phyloP scores from a whole-genome alignment of 2,797 vertebrate genomes.

The Amphiprion clarkii region DNA sequence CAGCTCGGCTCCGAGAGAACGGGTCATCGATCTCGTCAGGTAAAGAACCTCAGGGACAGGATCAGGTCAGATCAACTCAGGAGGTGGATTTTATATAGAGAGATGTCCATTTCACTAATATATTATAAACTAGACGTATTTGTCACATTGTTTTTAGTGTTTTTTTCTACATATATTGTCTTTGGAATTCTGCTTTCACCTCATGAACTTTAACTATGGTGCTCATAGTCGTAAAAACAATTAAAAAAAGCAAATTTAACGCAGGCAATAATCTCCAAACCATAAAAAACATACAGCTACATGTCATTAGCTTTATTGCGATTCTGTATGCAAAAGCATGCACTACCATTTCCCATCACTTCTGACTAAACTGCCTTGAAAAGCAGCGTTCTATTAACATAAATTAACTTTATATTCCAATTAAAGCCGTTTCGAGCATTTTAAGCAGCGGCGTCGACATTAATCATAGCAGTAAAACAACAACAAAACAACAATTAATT shows the following conservation, averaged over 20 bases:
- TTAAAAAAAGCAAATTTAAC: too few species aligned
- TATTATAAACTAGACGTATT: too few species aligned
- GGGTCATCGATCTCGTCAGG: conserved; percentile 98
- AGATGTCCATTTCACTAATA: not conserved
- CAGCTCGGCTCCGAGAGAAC: conserved; percentile 92
- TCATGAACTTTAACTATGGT: too few species aligned
- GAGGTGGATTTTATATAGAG: not conserved
- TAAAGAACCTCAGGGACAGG: conserved; percentile 53
- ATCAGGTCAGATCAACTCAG: conserved; percentile 1
- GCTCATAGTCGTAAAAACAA: too few species aligned
- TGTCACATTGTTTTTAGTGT: too few species aligned
- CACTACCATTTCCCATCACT: not conserved
- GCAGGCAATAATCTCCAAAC: too few species aligned
- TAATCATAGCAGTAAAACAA: not conserved
- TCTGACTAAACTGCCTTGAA: not conserved
- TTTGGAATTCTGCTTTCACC: too few species aligned
- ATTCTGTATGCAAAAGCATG: not conserved
- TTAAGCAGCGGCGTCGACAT: conserved; percentile 4
- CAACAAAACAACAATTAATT: conserved; percentile 1
- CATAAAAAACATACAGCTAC: too few species aligned
- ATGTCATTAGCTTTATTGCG: too few species aligned
- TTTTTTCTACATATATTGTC: too few species aligned
- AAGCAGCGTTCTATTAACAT: not conserved
- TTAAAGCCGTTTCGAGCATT: not conserved
- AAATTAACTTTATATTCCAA: not conserved